phyloP scores from a whole-genome alignment of 2,888 invertebrate genomes.

The Sinodicranocentrus sp. region DNA sequence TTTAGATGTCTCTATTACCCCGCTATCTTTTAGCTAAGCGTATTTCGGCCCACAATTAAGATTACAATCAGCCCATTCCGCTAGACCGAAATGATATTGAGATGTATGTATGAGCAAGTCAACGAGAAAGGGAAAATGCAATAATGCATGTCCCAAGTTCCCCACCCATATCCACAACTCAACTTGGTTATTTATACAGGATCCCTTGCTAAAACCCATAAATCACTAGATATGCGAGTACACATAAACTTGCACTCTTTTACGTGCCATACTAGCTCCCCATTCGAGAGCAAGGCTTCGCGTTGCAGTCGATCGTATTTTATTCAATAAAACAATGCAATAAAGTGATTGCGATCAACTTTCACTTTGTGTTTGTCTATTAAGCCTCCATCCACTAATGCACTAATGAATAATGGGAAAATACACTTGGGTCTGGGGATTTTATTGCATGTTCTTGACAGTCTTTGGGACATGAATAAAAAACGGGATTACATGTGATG shows the following conservation, averaged over 20 bases:
- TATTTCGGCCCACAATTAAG: conserved; percentile 52
- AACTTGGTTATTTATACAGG: not conserved
- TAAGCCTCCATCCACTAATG: not conserved
- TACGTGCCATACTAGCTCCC: not conserved
- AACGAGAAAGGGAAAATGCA: not conserved
- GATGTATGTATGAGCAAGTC: no score
- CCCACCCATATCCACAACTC: not conserved
- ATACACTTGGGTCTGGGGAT: not conserved
- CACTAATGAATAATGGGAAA: not conserved
- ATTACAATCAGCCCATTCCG: conserved; percentile 52
- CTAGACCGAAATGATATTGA: no score
- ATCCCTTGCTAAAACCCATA: not conserved
- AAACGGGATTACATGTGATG: no score
- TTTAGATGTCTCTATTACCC: conserved; percentile 41
- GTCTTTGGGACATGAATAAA: no score
- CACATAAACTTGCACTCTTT: not conserved
- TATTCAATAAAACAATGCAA: conserved; percentile 21
- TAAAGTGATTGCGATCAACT: conserved; percentile 15
- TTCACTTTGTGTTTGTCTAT: not conserved
- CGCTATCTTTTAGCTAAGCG: not conserved
- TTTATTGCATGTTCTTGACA: not conserved
- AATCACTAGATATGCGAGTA: not conserved
- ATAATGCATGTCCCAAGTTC: no score
- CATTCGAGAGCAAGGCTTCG: no score
- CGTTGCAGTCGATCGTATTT: not conserved